A percentile compares a stretch with the other conserved stretches of the same genome.
Evolutionary conservation across 2,888 invertebrate species (phyloP).

Genomic region (Sylvicola cinctus): DNA sequence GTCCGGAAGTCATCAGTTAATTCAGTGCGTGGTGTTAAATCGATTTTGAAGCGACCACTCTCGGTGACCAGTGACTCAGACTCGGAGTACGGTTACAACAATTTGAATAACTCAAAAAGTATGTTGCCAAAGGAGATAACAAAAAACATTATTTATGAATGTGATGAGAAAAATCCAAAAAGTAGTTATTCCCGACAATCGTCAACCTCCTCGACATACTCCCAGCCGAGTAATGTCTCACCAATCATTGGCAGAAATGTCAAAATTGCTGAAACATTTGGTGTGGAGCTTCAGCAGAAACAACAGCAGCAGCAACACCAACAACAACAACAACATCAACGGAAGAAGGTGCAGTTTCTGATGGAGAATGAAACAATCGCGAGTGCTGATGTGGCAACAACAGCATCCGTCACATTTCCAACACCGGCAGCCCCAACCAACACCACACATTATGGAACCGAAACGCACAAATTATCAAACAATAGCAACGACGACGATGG

Average conservation of each 20-base stretch:
- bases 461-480: conserved; percentile 2
- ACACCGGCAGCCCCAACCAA: no score
- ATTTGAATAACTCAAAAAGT: no score
- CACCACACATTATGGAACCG: no score
- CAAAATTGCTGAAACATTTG: background rate
- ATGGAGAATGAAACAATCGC: conserved; percentile 34
- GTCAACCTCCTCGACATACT: no score
- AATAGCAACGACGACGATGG: conserved; percentile 8
- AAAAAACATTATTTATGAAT: no score
- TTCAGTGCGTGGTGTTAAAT: conserved; percentile 29
- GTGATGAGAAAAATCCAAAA: no score
- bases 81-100: background rate
- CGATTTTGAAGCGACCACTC: conserved; percentile 35
- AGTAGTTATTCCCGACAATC: no score
- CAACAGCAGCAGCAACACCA: no score
- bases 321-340: conserved; percentile 24
- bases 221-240: background rate
- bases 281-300: no score
- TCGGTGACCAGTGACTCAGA: conserved; percentile 3
- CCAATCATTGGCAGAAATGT: background rate
- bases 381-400: conserved; percentile 6
- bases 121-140: no score
- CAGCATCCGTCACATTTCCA: background rate
- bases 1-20: conserved; percentile 16
- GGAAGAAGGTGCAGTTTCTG: conserved; percentile 52